Evolutionary conservation across 2,888 invertebrate species (phyloP).

Genomic region (Orthosia gracilis): DNA sequence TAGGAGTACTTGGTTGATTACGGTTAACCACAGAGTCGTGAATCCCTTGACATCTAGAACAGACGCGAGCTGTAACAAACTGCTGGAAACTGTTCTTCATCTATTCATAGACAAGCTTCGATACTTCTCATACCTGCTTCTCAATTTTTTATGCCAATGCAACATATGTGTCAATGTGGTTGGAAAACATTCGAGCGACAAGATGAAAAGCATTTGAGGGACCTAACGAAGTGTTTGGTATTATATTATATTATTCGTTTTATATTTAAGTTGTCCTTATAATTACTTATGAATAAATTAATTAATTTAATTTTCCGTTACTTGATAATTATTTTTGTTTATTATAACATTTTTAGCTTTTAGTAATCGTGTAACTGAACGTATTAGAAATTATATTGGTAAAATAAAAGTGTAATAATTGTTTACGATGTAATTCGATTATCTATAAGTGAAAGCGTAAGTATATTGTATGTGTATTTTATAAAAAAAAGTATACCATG

Average conservation of each 20-base stretch:
- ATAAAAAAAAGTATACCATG: constrained; percentile 46
- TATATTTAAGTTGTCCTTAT: constrained; percentile 50
- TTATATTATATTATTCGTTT: constrained; percentile 45
- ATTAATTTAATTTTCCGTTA: constrained; percentile 42
- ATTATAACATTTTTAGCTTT: constrained; percentile 39
- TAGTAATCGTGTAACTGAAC: constrained; percentile 45
- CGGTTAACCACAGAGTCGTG: background rate
- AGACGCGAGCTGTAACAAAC: background rate
- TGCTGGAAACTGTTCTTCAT: background rate
- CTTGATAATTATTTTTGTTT: constrained; percentile 49
- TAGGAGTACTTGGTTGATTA: background rate
- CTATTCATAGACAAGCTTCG: background rate
- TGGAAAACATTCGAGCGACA: background rate
- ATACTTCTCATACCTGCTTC: background rate
- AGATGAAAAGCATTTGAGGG: constrained; percentile 39
- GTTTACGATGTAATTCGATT: constrained; percentile 54
- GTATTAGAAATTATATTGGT: constrained; percentile 58
- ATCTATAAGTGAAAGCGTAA: constrained; percentile 55
- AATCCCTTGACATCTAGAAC: constrained; percentile 1
- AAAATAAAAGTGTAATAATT: constrained; percentile 46
- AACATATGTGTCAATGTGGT: constrained; percentile 1
- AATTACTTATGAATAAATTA: constrained; percentile 58
- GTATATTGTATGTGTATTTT: constrained; percentile 55
- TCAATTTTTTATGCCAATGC: background rate
- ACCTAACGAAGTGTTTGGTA: constrained; percentile 56